Evolutionary conservation across 2,888 invertebrate genomes (phyloP), one percentile per base, ranked within the genome.

Genomic region (Epinotia bilunana): DNA sequence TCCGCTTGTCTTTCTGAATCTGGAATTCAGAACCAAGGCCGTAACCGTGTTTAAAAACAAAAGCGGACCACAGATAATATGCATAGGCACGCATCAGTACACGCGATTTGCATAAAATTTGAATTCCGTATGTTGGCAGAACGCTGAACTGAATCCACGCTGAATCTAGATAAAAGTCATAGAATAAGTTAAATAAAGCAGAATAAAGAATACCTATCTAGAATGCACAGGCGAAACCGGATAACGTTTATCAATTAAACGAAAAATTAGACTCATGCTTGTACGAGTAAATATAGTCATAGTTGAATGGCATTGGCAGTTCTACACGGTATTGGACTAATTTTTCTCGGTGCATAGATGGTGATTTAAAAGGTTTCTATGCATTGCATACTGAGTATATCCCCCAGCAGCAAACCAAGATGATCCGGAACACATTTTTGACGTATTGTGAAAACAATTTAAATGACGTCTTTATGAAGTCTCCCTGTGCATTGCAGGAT

Each of bases 1-100:
- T 65, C 65, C 16, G 18, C 46, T 70, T 64, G 64, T 58, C 70
- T 61, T 64, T 33, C 60, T 53, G 18, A 60, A 72, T 65, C 60
- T 33, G 60, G 65, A 16, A 71, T 70, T 65, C 23, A 65, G 74
- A 49, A 28, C 43, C 70, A 71, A 71, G 60, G 70, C 64, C 70
- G 55, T 65, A 65, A 74, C 74, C 74, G 74, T 74, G 74, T 74
- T 74, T 74, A 74, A 74, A 74, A 74, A 71, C 70, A 74, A 74
- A 74, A 70, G 60, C 74, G 64, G 70, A 71, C 70, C 74, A 61
- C 53, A 74, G 74, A 74, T 71, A 74, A 74, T 60, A 65, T 74
- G 74, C 74, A 55, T 28, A 43, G 18, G 33, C 74, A 53, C 60
- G 74, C 70, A 58, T 53, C 64, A 39, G 64, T 61, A 57, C 64